Percentiles rank a stretch among this genome's conserved stretches.
Evolutionary conservation across 2,797 vertebrate genomes (phyloP).

Genomic region (Merluccius polli): DNA sequence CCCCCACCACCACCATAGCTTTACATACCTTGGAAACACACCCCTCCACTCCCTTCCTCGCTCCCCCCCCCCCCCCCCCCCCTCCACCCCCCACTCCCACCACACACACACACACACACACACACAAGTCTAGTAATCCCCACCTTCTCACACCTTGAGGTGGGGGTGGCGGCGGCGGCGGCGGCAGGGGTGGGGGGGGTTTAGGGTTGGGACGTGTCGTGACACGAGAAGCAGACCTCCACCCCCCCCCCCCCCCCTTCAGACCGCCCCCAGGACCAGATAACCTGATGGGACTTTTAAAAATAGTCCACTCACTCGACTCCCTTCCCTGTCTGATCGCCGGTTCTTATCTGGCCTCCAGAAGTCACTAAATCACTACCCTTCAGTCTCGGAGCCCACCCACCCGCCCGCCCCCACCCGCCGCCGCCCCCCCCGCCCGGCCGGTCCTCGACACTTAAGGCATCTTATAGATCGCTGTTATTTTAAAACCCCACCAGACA

Average conservation of each 20-base stretch:
- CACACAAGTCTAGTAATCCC: background rate
- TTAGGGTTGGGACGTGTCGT: conserved; percentile 26
- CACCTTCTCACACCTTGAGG: conserved; percentile 16
- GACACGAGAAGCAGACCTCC: conserved; percentile 32
- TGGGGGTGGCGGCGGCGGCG: background rate
- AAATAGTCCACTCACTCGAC: conserved; percentile 17
- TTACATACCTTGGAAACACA: background rate
- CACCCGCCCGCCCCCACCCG: too few relatives aligned
- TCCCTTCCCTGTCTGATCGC: conserved; percentile 7
- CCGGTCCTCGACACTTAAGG: too few relatives aligned
- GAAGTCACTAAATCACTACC: background rate
- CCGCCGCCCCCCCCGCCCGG: too few relatives aligned
- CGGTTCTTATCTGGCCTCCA: background rate
- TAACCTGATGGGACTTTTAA: conserved; percentile 47
- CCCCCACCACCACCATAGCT: conserved; percentile 8
- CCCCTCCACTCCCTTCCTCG: background rate
- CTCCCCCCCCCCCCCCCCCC: conserved; percentile 3
- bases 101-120: conserved; percentile 4
- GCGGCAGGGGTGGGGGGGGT: conserved; percentile 16
- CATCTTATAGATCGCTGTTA: too few relatives aligned
- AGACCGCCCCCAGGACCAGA: conserved; percentile 40
- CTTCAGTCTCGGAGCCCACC: background rate
- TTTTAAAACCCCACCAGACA: background rate
- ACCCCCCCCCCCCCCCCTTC: background rate
- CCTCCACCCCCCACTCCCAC: background rate